Conservation (phyloP, 2,888 invertebrate genomes). For the Megalurothrips usitatus region DNA sequence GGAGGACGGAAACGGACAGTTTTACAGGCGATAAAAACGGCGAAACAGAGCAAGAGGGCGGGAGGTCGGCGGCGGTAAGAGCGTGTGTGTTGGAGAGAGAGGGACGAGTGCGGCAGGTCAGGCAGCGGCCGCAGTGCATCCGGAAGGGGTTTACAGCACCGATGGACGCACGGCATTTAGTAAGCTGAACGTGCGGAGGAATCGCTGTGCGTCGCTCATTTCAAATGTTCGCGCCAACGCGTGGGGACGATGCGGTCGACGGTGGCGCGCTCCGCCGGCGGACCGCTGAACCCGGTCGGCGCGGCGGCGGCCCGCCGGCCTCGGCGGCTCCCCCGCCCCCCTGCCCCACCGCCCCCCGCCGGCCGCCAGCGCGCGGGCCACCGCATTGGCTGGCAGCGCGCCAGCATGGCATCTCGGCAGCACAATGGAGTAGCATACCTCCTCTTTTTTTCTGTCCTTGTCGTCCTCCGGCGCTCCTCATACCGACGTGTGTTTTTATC, state of each 20-base stretch:
- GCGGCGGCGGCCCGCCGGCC: conserved; percentile 27
- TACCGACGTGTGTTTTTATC: not conserved
- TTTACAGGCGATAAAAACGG: conserved; percentile 5
- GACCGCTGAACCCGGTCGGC: not conserved
- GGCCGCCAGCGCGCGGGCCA: not conserved
- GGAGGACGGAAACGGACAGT: not conserved
- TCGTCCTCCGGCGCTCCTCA: not conserved
- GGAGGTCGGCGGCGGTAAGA: not conserved
- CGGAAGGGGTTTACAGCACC: not conserved
- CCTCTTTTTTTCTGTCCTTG: conserved; percentile 41
- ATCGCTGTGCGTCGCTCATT: not conserved
- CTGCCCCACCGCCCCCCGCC: not conserved
- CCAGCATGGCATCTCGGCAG: conserved; percentile 32
- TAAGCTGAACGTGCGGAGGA: not conserved
- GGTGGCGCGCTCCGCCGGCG: not conserved
- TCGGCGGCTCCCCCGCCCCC: conserved; percentile 27
- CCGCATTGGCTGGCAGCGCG: conserved; percentile 22
- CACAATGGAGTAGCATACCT: conserved; percentile 27
- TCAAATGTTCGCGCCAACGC: not conserved
- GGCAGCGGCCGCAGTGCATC: not conserved
- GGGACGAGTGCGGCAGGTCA: not conserved
- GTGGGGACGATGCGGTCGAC: not conserved
- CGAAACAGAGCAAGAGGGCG: too few species aligned
- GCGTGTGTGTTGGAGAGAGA: not conserved
- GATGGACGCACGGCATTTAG: not conserved